Conservation (phyloP, 1,140 invertebrate genomes). For the Chlorops oryzae region DNA sequence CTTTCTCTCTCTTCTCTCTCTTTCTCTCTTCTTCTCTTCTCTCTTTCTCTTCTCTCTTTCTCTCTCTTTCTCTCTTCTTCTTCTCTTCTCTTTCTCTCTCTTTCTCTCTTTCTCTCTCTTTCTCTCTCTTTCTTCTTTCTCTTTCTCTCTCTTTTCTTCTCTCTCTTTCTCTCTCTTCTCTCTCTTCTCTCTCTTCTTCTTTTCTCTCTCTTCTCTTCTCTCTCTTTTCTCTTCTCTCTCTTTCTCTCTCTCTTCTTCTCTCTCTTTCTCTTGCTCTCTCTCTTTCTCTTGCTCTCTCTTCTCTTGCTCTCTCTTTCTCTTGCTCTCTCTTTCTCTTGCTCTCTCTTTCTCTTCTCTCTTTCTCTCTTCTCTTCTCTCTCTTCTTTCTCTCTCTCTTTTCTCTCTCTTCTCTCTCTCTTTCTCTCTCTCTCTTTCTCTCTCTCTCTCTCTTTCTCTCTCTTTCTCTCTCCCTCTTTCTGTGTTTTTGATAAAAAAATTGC, state of each 20-base stretch:
- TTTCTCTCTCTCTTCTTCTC: neutral
- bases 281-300: no score
- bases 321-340: no score
- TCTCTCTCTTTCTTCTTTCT: neutral
- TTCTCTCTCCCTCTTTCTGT: no score
- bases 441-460: neutral
- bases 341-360: no score
- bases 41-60: neutral
- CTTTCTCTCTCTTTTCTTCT: neutral
- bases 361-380: no score
- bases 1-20: neutral
- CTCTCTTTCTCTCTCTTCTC: neutral
- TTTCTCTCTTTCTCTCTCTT: neutral
- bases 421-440: neutral
- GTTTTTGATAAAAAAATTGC: no score
- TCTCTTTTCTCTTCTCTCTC: neutral
- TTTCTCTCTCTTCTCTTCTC: neutral
- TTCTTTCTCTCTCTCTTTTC: neutral
- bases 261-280: neutral
- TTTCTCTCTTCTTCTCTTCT: neutral
- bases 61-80: neutral
- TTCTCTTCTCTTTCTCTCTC: neutral
- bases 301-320: neutral
- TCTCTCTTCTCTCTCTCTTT: neutral
- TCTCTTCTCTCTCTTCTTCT: neutral